Evolutionary conservation across 2,113 vertebrate genomes (phyloP), one percentile per base, ranked within the genome.

Genomic region (Elephas maximus): DNA sequence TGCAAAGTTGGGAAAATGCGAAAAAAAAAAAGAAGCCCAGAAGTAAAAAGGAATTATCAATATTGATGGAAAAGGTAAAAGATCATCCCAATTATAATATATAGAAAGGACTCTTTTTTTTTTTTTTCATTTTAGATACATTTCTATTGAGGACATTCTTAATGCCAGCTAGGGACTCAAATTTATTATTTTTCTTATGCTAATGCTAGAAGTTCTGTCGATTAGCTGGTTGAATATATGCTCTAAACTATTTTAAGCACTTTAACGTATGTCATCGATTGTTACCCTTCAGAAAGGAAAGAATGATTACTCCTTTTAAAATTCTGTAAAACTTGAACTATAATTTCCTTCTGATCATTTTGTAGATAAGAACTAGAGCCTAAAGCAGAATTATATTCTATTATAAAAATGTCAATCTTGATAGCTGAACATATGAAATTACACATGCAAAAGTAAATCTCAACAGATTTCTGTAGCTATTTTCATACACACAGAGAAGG

Each of bases 271-370:
- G 11, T 26, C 77, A 93, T 44, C 45, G 93, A 73, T 41, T 53
- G 11, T 6, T 86, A 71, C 41, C 48, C 74, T 77, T n/a, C 6
- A 37, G 14, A 11, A 44, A 0, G 23, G 4, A n/a, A 87, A 41
- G 5, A 79, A 91, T 11, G 60, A 60, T 86, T 51, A 44, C 79
- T 41, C 78, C 8, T 86, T 57, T 69, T 79, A 23, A 89, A 85
- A 92, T 67, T 82, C 62, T 84, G 11, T 76, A 87, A 84, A 71
- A 74, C 62, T 33, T 73, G n/a, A 88, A 89, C 33, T 95, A 87
- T 26, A 91, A 73, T 91, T 88, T 86, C 6, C 8, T 23, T 51
- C 30, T 6, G 3, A 74, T 83, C 73, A 63, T 82, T 92, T 78
- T 79, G 63, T 21, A 80, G 7, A 23, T 30, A 65, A 94, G 67